These are phyloP conservation scores for Papilio polytes DNA, from an alignment of 1,140 invertebrate genomes.

Conservation along the genomic window DNA sequence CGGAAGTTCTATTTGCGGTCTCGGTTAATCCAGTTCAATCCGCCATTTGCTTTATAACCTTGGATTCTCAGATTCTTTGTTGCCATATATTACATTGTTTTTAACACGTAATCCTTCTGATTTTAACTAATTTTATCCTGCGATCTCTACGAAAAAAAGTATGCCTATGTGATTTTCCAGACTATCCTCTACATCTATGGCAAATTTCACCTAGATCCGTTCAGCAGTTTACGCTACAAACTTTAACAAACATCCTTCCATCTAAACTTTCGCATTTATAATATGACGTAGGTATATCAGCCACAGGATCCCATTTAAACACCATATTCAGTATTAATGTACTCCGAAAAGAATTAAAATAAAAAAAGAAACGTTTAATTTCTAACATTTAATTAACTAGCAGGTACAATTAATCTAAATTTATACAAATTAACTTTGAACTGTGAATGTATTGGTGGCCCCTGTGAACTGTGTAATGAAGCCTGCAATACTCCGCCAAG, in stretches of 20 bases:
- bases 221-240: too few species aligned
- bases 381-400: background rate
- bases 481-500: slow-evolving; percentile 49
- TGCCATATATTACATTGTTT: background rate
- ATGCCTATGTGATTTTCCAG: too few species aligned
- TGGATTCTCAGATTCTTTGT: background rate
- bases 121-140: too few species aligned
- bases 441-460: slow-evolving; percentile 50
- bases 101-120: too few species aligned
- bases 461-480: slow-evolving; percentile 54
- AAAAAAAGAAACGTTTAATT: background rate
- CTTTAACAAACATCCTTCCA: too few species aligned
- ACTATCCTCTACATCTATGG: too few species aligned
- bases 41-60: slow-evolving; percentile 17
- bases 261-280: too few species aligned
- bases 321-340: too few species aligned
- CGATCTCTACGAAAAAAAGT: too few species aligned
- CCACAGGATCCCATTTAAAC: too few species aligned
- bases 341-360: background rate
- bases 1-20: slow-evolving; percentile 6
- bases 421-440: slow-evolving; percentile 20
- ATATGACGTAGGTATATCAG: too few species aligned
- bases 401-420: background rate
- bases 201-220: too few species aligned
- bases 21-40: background rate